A percentile compares a stretch with the other conserved stretches of the same genome.
These are phyloP conservation scores for Phortica magna DNA, from an alignment of 2,888 invertebrate genomes.

Conservation along the genomic window DNA sequence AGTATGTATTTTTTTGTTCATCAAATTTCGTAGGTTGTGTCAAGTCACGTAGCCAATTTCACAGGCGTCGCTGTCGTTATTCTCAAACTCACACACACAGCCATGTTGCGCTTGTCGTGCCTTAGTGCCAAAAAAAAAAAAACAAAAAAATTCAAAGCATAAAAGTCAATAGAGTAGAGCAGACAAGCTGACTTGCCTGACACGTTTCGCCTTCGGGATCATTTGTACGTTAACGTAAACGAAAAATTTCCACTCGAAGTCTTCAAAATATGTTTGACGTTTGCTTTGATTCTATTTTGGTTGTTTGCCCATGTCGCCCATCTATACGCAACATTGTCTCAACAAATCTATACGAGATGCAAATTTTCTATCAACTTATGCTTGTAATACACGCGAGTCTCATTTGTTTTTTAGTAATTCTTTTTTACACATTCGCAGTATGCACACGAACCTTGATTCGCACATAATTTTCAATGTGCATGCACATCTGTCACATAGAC, in stretches of 20 bases:
- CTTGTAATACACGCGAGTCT: neutral
- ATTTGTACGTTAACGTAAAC: neutral
- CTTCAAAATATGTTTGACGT: no score
- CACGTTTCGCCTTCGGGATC: conserved; percentile 6
- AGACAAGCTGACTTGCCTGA: neutral
- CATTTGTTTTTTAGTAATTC: no score
- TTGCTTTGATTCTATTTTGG: neutral
- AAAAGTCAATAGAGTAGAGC: neutral
- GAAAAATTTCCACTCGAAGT: no score
- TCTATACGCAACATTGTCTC: conserved; percentile 23
- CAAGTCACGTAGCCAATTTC: conserved; percentile 71
- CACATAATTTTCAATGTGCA: conserved; percentile 5
- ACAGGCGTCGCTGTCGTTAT: neutral
- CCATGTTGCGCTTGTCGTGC: neutral
- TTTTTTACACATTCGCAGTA: neutral
- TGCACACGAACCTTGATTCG: neutral
- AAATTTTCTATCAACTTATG: neutral
- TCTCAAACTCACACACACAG: neutral
- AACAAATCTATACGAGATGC: neutral
- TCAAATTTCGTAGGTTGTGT: conserved; percentile 45
- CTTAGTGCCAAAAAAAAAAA: neutral
- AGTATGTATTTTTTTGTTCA: neutral
- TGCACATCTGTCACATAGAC: neutral
- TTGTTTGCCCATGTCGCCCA: neutral
- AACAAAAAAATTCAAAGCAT: neutral